Conservation (phyloP, 2,113 vertebrate genomes). For the Scophthalmus maximus region DNA sequence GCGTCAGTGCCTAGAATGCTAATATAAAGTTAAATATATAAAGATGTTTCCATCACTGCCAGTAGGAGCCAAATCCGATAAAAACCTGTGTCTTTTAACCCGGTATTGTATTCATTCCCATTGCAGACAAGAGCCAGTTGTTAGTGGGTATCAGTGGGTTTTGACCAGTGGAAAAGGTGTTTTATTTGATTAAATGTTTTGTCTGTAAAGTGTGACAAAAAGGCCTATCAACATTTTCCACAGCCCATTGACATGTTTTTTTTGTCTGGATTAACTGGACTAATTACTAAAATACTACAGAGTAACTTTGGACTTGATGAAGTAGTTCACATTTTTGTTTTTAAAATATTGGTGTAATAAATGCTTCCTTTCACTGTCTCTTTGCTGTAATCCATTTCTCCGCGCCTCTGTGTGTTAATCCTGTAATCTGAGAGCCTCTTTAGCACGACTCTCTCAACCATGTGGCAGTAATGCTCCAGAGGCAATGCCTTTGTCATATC, state of each 20-base stretch:
- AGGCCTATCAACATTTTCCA: neutral
- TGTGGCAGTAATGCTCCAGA: constrained; percentile 64
- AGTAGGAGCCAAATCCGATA: too few species aligned
- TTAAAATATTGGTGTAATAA: constrained; percentile 26
- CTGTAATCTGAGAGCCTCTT: constrained; percentile 72
- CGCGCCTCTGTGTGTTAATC: constrained; percentile 63
- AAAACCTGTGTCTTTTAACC: too few species aligned
- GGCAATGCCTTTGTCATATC: constrained; percentile 52
- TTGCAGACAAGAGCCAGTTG: too few species aligned
- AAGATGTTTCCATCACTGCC: too few species aligned
- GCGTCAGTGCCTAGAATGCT: too few species aligned
- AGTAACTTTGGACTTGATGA: neutral
- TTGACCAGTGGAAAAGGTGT: too few species aligned
- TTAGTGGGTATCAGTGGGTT: too few species aligned
- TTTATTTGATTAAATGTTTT: neutral
- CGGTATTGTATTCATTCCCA: too few species aligned
- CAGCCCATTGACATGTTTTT: neutral
- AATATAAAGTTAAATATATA: too few species aligned
- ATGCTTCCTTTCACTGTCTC: constrained; percentile 39
- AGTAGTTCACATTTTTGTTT: neutral
- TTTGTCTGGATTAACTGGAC: neutral
- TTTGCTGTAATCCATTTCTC: constrained; percentile 32
- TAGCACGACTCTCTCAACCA: constrained; percentile 43
- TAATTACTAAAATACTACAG: neutral
- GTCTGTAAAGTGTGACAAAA: neutral